Percentiles rank a stretch among this genome's conserved stretches.
phyloP scores from a whole-genome alignment of 2,113 vertebrate species.

The Rhinopomastus cyanomelas region DNA sequence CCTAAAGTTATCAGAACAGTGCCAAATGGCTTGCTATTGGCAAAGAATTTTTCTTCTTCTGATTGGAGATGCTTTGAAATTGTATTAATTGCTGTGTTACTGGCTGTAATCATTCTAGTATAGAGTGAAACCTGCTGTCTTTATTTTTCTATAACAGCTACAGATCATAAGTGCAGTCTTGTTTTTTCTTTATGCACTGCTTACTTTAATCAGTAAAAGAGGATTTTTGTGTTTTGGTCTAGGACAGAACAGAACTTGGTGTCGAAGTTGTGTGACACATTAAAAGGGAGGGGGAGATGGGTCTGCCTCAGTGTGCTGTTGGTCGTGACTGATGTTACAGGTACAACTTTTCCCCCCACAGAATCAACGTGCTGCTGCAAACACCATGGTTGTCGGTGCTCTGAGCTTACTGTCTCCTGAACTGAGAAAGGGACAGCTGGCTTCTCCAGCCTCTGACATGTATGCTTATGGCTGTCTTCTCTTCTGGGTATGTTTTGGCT shows the following conservation, averaged over 20 bases:
- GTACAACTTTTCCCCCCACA: neutral
- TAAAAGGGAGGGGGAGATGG: neutral
- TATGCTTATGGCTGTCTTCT: conserved; percentile 81
- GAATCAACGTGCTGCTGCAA: conserved; percentile 73
- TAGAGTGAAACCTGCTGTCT: neutral
- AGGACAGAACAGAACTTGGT: neutral
- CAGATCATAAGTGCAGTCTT: neutral
- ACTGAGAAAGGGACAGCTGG: conserved; percentile 66
- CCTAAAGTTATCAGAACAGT: neutral
- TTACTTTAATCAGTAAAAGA: neutral
- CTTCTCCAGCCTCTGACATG: conserved; percentile 78
- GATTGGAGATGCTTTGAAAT: neutral
- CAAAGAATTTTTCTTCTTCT: neutral
- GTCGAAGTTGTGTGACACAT: neutral
- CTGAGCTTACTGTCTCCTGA: conserved; percentile 79
- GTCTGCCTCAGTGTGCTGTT: neutral
- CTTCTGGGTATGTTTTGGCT: conserved; percentile 75
- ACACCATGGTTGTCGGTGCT: conserved; percentile 63
- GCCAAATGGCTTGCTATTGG: neutral
- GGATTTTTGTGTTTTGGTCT: neutral
- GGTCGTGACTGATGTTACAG: neutral
- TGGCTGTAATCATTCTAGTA: neutral
- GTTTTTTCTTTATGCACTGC: neutral
- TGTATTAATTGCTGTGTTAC: neutral
- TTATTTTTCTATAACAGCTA: neutral